phyloP scores from a whole-genome alignment of 2,113 vertebrate species.

The Struthio camelus region DNA sequence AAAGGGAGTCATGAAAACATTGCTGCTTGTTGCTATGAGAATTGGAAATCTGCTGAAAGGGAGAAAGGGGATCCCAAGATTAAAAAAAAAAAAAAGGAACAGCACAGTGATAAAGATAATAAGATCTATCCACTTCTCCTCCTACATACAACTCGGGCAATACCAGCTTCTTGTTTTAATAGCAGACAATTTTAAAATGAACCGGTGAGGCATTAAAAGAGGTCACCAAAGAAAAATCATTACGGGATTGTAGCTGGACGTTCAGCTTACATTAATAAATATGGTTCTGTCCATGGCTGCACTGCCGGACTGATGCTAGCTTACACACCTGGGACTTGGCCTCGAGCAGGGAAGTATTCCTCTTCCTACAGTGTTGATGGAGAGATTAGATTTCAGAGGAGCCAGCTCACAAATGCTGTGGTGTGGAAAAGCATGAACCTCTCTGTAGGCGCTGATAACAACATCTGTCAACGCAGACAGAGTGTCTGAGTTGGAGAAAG shows the following conservation, averaged over 20 bases:
- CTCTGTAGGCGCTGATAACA: not conserved
- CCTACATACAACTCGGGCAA: not conserved
- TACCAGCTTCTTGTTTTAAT: not conserved
- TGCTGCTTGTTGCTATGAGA: not conserved
- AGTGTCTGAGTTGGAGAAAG: not conserved
- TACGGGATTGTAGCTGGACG: not conserved
- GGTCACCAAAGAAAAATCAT: not conserved
- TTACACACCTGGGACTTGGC: too few relatives aligned
- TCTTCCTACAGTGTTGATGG: not conserved
- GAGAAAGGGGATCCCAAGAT: not conserved
- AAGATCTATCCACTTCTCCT: not conserved
- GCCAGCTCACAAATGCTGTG: not conserved
- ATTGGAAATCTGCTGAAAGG: not conserved
- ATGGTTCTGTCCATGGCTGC: fast-evolving
- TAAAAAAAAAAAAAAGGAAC: not conserved
- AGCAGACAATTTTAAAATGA: not conserved
- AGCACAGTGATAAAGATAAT: not conserved
- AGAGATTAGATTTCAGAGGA: not conserved
- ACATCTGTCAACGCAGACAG: too few relatives aligned
- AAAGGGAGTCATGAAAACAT: not conserved
- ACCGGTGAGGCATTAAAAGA: not conserved
- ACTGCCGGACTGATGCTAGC: fast-evolving
- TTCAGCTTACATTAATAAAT: not conserved
- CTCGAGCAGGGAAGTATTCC: fast-evolving
- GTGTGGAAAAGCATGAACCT: not conserved